Evolutionary conservation across 1,140 invertebrate genomes (phyloP), one percentile per base, ranked within the genome.

Genomic region (Eufriesea mexicana): DNA sequence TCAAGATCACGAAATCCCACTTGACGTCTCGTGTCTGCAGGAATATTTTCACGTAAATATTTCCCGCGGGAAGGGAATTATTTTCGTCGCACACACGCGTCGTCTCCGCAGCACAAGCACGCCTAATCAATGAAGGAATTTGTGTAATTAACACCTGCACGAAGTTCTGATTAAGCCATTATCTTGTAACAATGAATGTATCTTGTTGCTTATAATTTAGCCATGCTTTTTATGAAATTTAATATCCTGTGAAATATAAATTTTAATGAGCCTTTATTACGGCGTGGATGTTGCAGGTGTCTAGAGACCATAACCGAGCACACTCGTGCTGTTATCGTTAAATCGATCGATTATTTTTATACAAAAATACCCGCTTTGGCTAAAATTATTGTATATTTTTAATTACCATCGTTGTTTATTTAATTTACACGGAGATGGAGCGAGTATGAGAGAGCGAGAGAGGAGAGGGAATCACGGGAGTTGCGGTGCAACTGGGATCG

Each of bases 191-290:
- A 28, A n/a, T 28, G 1, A 28, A 7, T 28, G 23, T 12, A 61
- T 61, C 59, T 28, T 0, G n/a, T 18, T 25, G 59, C 25, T 61
- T 9, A 25, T 28, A 61, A 61, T 61, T 61, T 28, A 61, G n/a
- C 14, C 55, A 5, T 10, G 10, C 59, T 61, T 61, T 28, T 61
- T 28, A 16, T 6, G 23, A 12, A 2, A 25, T 68, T 68, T 49
- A 68, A 68, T 49, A n/a, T 20, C 23, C n/a, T 47, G 45, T n/a
- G 45, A 68, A 25, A 47, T 68, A 68, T n/a, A 47, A 68, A 68
- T 68, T 68, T 68, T 47, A 47, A 68, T 68, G 16, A 49, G 28
- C 45, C 14, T 25, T 16, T 14, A 68, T 47, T 68, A 25, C 14
- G 47, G 7, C n/a, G 42, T n/a, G 28, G 16, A 45, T 47, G 42